A percentile compares a stretch with the other conserved stretches of the same genome.
phyloP scores from a whole-genome alignment of 1,140 invertebrate genomes.

The Zaprionus inermis region DNA sequence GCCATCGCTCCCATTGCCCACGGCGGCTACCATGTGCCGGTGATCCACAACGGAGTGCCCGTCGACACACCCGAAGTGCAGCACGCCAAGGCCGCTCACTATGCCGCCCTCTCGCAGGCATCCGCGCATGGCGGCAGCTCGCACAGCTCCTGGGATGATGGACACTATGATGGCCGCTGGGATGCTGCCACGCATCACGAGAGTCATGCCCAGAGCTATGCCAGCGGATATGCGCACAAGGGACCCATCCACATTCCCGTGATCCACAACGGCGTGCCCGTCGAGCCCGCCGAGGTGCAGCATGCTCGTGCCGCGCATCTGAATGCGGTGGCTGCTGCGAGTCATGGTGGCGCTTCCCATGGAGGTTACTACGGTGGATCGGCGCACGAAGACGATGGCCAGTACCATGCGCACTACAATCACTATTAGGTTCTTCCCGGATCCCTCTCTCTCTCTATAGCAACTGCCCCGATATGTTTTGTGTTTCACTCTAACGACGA shows the following conservation, averaged over 20 bases:
- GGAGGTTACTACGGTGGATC: conserved; percentile 65
- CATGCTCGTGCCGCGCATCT: conserved; percentile 87
- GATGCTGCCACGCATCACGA: conserved; percentile 47
- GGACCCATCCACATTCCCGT: conserved; percentile 84
- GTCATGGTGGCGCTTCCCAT: conserved; percentile 58
- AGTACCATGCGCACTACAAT: conserved; percentile 68
- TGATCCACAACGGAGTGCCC: conserved; percentile 85
- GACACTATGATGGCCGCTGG: conserved; percentile 65
- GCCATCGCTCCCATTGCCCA: conserved; percentile 62
- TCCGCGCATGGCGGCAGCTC: conserved; percentile 74
- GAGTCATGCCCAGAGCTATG: conserved; percentile 51
- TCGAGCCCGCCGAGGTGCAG: conserved; percentile 87
- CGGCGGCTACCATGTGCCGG: conserved; percentile 82
- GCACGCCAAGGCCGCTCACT: conserved; percentile 86
- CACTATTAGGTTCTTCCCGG: conserved; percentile 55
- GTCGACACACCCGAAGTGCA: conserved; percentile 87
- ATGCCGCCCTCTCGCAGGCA: conserved; percentile 85
- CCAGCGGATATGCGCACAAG: conserved; percentile 74
- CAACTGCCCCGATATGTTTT: conserved; percentile 34
- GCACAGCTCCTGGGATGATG: conserved; percentile 73
- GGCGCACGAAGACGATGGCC: conserved; percentile 74
- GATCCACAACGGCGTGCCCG: conserved; percentile 85
- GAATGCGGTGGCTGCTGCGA: conserved; percentile 85
- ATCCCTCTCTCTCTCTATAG: neutral
- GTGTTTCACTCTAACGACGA: conserved; percentile 48